These are phyloP conservation scores for Diploscapter pachys DNA, from an alignment of 1,140 invertebrate species.

Conservation along the genomic window DNA sequence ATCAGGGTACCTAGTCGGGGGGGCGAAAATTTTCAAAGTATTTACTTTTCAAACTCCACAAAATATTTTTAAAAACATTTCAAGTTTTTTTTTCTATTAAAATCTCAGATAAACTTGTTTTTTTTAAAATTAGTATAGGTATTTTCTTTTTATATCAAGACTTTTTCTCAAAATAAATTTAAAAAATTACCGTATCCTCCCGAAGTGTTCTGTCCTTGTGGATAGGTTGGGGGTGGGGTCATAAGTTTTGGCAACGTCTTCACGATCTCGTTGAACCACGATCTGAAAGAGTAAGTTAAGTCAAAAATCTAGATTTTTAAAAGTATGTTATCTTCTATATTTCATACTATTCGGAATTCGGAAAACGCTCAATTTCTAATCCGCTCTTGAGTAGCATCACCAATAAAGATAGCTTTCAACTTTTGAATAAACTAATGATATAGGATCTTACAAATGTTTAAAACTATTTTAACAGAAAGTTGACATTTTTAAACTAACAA, in stretches of 20 bases:
- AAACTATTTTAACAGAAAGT: neutral
- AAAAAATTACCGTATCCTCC: constrained; percentile 31
- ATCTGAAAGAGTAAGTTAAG: constrained; percentile 8
- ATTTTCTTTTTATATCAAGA: neutral
- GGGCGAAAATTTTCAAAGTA: constrained; percentile 21
- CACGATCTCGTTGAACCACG: constrained; percentile 37
- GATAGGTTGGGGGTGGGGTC: constrained; percentile 5
- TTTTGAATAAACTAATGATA: neutral
- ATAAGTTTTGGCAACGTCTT: constrained; percentile 39
- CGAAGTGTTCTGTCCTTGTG: constrained; percentile 13
- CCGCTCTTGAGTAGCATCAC: neutral
- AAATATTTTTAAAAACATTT: constrained; percentile 2
- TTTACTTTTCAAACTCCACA: neutral
- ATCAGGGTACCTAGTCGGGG: constrained; percentile 26
- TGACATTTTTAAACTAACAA: neutral
- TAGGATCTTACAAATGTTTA: neutral
- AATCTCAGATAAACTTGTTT: too few relatives aligned
- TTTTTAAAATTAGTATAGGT: too few relatives aligned
- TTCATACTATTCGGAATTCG: too few relatives aligned
- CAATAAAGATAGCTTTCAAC: neutral
- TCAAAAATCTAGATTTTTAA: too few relatives aligned
- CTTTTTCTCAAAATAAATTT: neutral
- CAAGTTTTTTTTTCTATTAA: neutral
- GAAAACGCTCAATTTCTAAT: too few relatives aligned
- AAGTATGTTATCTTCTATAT: too few relatives aligned